A percentile compares a stretch with the other conserved stretches of the same genome.
These are phyloP conservation scores for Sarcophaga bullata DNA, from an alignment of 1,140 invertebrate genomes.

Conservation along the genomic window DNA sequence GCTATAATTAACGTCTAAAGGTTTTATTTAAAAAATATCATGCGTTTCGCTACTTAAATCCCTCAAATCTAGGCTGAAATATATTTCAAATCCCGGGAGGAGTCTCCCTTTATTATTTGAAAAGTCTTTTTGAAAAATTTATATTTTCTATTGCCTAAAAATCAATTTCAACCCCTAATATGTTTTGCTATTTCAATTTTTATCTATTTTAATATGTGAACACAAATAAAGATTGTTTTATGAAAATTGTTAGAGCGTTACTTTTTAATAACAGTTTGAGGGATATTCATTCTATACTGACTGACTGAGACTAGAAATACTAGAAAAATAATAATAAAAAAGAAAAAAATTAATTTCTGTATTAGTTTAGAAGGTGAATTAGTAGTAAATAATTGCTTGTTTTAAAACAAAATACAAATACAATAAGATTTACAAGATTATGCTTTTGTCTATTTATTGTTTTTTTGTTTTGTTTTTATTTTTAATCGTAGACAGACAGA, in stretches of 20 bases:
- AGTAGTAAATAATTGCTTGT: neutral
- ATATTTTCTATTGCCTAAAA: neutral
- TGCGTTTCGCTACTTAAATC: no score
- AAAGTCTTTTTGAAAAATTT: neutral
- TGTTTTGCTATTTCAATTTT: neutral
- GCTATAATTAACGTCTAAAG: neutral
- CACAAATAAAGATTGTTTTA: slow-evolving; percentile 22
- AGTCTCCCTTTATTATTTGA: neutral
- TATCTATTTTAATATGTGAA: slow-evolving; percentile 32
- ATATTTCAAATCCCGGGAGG: no score
- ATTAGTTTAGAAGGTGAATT: slow-evolving; percentile 15
- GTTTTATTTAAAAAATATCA: neutral
- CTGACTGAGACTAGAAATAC: neutral
- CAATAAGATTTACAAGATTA: neutral
- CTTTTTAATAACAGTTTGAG: slow-evolving; percentile 48
- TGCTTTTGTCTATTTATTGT: neutral
- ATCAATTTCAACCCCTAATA: neutral
- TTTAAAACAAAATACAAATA: neutral
- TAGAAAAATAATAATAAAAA: neutral
- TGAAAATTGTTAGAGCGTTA: slow-evolving; percentile 53
- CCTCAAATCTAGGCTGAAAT: no score
- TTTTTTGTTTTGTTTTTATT: no score
- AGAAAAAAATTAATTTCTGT: neutral
- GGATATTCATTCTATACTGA: slow-evolving; percentile 20
- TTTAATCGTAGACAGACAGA: no score